phyloP scores from a whole-genome alignment of 2,888 invertebrate genomes.

The Galerucella calmariensis region DNA sequence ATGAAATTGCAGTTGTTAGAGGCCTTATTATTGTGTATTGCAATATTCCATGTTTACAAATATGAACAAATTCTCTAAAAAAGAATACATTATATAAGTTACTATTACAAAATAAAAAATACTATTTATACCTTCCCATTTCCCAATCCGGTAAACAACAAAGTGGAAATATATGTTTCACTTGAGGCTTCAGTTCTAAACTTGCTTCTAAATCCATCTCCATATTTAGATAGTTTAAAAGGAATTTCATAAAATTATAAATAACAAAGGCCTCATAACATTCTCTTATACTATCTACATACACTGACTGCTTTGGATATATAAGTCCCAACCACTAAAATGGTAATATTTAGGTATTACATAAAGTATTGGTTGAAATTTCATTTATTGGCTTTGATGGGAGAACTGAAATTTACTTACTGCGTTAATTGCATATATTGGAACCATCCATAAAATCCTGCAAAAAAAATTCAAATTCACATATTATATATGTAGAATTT shows the following conservation, averaged over 20 bases:
- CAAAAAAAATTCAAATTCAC: constrained; percentile 53
- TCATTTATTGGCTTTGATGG: no score
- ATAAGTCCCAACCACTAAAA: constrained; percentile 86
- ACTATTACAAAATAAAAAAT: not conserved
- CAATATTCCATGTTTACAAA: constrained; percentile 95
- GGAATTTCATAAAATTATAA: constrained; percentile 96
- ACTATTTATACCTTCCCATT: constrained; percentile 80
- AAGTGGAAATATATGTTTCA: constrained; percentile 89
- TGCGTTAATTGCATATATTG: constrained; percentile 94
- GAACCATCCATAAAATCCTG: constrained; percentile 97
- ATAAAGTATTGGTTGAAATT: no score
- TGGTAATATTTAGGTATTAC: no score
- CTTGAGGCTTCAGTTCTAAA: constrained; percentile 84
- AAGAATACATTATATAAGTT: constrained; percentile 27
- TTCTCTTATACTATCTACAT: constrained; percentile 92
- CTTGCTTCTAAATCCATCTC: constrained; percentile 87
- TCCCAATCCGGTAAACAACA: constrained; percentile 93
- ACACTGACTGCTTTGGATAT: constrained; percentile 89
- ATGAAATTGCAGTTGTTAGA: constrained; percentile 87
- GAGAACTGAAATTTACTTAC: constrained; percentile 67
- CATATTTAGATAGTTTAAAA: constrained; percentile 89
- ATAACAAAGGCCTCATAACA: constrained; percentile 98
- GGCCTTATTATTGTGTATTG: constrained; percentile 95
- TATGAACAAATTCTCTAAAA: constrained; percentile 88
- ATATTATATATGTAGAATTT: not conserved